Conservation (phyloP, 2,888 invertebrate species). For the Nemotelus nigrinus region DNA sequence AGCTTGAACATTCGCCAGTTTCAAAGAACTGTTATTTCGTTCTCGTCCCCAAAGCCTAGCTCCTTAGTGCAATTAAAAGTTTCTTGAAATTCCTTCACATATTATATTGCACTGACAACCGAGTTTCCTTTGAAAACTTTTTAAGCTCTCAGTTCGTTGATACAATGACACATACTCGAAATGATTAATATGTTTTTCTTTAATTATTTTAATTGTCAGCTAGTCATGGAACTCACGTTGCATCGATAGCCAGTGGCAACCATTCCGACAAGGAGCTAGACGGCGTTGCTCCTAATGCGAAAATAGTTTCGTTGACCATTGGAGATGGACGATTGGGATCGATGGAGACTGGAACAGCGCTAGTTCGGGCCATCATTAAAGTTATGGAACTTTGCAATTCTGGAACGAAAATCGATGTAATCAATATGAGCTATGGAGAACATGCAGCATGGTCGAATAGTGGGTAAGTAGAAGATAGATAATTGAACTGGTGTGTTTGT, state of each 20-base stretch:
- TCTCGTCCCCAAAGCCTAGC: too few species aligned
- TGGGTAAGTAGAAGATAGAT: conserved; percentile 71
- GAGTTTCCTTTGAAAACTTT: too few species aligned
- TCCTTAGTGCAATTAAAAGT: too few species aligned
- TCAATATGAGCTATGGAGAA: conserved; percentile 99
- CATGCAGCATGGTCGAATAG: conserved; percentile 90
- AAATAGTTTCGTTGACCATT: conserved; percentile 90
- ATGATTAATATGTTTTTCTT: background rate
- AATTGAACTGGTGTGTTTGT: background rate
- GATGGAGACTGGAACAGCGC: conserved; percentile 96
- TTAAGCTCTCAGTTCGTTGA: too few species aligned
- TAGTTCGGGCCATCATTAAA: conserved; percentile 90
- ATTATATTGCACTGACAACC: too few species aligned
- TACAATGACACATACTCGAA: too few species aligned
- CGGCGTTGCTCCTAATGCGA: conserved; percentile 96
- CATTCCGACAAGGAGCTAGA: conserved; percentile 85
- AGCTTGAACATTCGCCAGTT: too few species aligned
- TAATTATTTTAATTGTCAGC: conserved; percentile 68
- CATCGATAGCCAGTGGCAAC: conserved; percentile 93
- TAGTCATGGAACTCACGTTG: conserved; percentile 97
- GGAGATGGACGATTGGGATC: conserved; percentile 92
- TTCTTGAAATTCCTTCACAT: too few species aligned
- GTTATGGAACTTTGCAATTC: conserved; percentile 77
- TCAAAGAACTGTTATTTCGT: too few species aligned
- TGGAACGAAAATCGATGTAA: conserved; percentile 78